Evolutionary conservation across 2,888 invertebrate genomes (phyloP).

Genomic region (Zeuzera pyrina): DNA sequence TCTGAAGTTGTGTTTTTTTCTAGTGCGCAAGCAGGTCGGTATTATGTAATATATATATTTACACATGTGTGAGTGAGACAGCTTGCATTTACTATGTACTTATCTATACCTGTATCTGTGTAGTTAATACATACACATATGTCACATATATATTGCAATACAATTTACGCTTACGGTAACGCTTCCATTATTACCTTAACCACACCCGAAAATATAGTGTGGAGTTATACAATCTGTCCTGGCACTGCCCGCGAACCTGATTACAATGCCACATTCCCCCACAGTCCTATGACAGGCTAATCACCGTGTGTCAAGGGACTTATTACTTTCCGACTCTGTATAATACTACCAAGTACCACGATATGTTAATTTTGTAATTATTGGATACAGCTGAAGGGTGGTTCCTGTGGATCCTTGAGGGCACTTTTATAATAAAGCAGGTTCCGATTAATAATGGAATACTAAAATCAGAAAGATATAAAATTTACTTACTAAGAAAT

Average conservation of each 20-base stretch:
- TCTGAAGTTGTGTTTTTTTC: no score
- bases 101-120: no score
- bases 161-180: no score
- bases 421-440: no score
- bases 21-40: no score
- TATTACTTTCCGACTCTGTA: conserved; percentile 32
- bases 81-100: no score
- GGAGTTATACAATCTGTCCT: conserved; percentile 6
- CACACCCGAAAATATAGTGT: conserved; percentile 2
- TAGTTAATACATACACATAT: no score
- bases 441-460: neutral
- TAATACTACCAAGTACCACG: conserved; percentile 16
- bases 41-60: no score
- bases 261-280: conserved; percentile 39
- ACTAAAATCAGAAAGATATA: neutral
- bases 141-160: no score
- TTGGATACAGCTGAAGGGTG: conserved; percentile 5
- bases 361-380: conserved; percentile 20
- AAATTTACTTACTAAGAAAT: no score
- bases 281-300: conserved; percentile 48
- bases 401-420: no score
- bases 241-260: conserved; percentile 27
- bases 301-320: conserved; percentile 44
- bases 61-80: no score
- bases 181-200: neutral